Percentiles rank a stretch among this genome's conserved stretches.
Evolutionary conservation across 2,797 vertebrate species (phyloP).

Genomic region (Falco columbarius): DNA sequence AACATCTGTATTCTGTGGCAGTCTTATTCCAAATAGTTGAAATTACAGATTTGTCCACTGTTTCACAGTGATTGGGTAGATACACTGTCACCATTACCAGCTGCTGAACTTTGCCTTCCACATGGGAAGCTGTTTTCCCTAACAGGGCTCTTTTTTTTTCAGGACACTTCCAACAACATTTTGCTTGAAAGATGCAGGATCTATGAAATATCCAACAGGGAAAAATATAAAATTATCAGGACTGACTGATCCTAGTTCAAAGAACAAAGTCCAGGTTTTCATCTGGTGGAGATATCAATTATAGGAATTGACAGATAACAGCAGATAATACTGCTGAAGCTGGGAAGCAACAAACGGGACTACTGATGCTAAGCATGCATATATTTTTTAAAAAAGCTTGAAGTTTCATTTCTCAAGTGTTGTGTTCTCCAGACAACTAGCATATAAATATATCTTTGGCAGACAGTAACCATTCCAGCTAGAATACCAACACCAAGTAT

Average conservation of each 20-base stretch:
- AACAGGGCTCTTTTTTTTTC: not conserved
- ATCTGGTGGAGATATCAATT: not conserved
- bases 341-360: not conserved
- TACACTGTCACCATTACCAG: not conserved
- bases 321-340: not conserved
- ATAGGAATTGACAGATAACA: not conserved
- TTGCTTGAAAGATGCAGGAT: not conserved
- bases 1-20: not conserved
- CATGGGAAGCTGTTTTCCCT: not conserved
- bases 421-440: not conserved
- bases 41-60: not conserved
- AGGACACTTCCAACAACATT: not conserved
- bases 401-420: not conserved
- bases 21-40: not conserved
- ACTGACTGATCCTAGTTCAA: not conserved
- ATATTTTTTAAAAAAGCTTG: not conserved
- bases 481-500: not conserved
- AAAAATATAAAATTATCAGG: not conserved
- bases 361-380: not conserved
- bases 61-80: not conserved
- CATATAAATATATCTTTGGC: not conserved
- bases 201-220: not conserved
- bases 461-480: not conserved
- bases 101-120: not conserved
- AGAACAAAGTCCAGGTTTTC: not conserved